Conservation (phyloP, 2,797 vertebrate species). For the Parauchenoglanis punctatus region DNA sequence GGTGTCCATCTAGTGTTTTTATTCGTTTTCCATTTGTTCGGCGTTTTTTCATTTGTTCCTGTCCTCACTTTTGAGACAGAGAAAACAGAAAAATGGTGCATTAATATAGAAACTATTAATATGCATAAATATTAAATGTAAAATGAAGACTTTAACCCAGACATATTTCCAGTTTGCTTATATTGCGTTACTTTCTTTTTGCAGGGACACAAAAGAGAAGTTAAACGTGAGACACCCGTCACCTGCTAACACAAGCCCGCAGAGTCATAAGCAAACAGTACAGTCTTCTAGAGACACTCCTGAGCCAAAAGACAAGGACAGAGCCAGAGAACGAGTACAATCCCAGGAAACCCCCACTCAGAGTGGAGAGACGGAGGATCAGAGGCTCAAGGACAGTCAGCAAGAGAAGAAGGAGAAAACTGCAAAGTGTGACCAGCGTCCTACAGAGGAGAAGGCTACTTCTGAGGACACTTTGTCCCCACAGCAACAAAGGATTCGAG, state of each 20-base stretch:
- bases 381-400: slow-evolving; percentile 44
- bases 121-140: background rate
- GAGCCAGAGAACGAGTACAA: slow-evolving; percentile 29
- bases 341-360: slow-evolving; percentile 11
- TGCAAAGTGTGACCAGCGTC: slow-evolving; percentile 36
- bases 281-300: slow-evolving; percentile 39
- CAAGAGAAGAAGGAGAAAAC: slow-evolving; percentile 48
- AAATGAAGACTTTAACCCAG: background rate
- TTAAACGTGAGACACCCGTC: slow-evolving; percentile 38
- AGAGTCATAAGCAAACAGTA: slow-evolving; percentile 45
- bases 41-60: background rate
- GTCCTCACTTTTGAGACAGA: background rate
- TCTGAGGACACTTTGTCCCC: slow-evolving; percentile 42
- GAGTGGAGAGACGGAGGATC: slow-evolving; percentile 41
- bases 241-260: slow-evolving; percentile 35
- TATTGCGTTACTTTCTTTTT: background rate
- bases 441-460: slow-evolving; percentile 39
- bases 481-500: slow-evolving; percentile 33
- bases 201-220: slow-evolving; percentile 43
- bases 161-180: background rate
- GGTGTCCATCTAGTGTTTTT: background rate
- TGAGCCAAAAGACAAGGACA: slow-evolving; percentile 50
- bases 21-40: too few relatives aligned
- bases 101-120: background rate
- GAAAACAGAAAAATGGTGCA: background rate